Conservation (phyloP, 2,113 vertebrate species). For the Pedetes capensis region DNA sequence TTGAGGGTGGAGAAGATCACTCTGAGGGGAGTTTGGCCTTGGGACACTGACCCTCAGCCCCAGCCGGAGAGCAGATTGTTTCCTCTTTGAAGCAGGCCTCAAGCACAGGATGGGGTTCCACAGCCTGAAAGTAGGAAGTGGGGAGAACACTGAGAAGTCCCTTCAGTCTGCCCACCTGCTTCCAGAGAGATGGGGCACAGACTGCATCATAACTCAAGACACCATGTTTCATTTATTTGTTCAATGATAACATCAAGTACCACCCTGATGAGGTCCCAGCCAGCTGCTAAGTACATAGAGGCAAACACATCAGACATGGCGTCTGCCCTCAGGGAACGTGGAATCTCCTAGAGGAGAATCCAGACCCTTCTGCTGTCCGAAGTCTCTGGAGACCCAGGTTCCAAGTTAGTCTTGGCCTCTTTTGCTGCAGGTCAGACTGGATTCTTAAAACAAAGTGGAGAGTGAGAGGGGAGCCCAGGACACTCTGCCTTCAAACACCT, state of each 20-base stretch:
- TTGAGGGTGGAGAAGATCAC: not conserved
- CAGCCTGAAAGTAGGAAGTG: not conserved
- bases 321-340: not conserved
- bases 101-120: not conserved
- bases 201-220: not conserved
- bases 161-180: not conserved
- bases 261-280: rapidly evolving
- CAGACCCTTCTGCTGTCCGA: not conserved
- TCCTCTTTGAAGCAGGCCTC: not conserved
- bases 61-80: not conserved
- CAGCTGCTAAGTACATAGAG: not conserved
- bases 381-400: not conserved
- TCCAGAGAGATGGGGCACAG: not conserved
- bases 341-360: not conserved
- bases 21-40: not conserved
- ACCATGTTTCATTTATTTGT: not conserved
- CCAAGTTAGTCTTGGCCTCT: not conserved
- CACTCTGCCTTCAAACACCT: not conserved
- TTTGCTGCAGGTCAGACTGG: not conserved
- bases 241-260: not conserved
- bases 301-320: not conserved
- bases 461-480: not conserved
- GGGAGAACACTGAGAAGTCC: too few relatives aligned
- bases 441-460: not conserved
- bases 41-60: not conserved